Conservation (phyloP, 2,797 vertebrate genomes). For the Alca torda region DNA sequence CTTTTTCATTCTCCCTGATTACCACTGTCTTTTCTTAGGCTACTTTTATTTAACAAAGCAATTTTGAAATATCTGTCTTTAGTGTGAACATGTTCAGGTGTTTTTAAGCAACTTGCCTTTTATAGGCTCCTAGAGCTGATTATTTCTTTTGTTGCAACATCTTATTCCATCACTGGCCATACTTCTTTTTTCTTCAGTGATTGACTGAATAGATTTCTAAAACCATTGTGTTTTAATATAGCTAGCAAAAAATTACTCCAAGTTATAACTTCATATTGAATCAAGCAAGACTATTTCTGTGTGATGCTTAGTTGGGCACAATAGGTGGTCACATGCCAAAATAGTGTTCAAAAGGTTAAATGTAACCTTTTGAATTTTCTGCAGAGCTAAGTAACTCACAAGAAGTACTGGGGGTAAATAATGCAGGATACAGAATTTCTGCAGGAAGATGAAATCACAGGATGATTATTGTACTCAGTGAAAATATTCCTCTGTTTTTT, state of each 20-base stretch:
- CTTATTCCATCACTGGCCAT: background rate
- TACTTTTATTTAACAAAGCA: background rate
- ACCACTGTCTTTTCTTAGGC: background rate
- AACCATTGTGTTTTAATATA: background rate
- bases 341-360: background rate
- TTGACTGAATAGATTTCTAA: background rate
- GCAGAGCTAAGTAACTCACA: background rate
- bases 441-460: constrained; percentile 22
- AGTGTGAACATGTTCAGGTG: background rate
- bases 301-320: background rate
- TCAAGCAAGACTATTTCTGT: background rate
- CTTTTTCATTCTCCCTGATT: background rate
- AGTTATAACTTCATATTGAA: background rate
- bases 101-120: background rate
- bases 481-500: constrained; percentile 4
- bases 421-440: constrained; percentile 29
- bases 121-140: background rate
- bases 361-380: constrained; percentile 30
- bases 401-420: background rate
- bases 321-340: background rate
- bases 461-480: background rate
- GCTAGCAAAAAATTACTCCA: background rate
- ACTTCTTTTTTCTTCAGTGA: background rate
- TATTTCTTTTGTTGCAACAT: background rate
- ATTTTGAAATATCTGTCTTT: background rate